Conservation (phyloP, 2,888 invertebrate species). For the Caenorhabditis sp. region DNA sequence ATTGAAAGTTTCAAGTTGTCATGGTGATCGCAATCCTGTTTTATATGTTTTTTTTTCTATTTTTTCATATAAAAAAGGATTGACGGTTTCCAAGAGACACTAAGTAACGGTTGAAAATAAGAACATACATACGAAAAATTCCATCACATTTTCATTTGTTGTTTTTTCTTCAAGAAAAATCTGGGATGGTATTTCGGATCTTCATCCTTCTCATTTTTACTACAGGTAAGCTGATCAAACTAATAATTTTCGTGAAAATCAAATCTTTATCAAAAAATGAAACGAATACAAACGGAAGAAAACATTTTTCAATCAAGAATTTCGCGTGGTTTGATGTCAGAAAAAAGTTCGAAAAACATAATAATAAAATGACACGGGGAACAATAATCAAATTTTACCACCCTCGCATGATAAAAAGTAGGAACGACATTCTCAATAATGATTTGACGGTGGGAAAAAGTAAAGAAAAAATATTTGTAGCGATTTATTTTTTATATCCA, state of each 20-base stretch:
- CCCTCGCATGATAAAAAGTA: constrained; percentile 1
- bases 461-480: too few species aligned
- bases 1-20: neutral
- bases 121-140: neutral
- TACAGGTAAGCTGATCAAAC: neutral
- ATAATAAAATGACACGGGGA: too few species aligned
- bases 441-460: too few species aligned
- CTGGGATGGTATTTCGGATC: neutral
- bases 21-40: neutral
- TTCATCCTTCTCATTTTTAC: neutral
- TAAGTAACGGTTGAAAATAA: constrained; percentile 15
- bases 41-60: neutral
- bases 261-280: too few species aligned
- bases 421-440: neutral
- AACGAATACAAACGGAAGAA: too few species aligned
- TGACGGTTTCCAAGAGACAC: constrained; percentile 25
- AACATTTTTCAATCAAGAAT: too few species aligned
- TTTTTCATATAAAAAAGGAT: neutral
- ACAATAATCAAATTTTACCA: neutral
- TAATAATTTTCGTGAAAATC: too few species aligned
- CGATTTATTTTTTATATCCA: too few species aligned
- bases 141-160: neutral
- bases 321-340: too few species aligned
- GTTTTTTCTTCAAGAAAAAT: neutral
- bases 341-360: too few species aligned